Evolutionary conservation across 1,140 invertebrate species (phyloP), one percentile per base, ranked within the genome.

Genomic region (Drosophila cardini): DNA sequence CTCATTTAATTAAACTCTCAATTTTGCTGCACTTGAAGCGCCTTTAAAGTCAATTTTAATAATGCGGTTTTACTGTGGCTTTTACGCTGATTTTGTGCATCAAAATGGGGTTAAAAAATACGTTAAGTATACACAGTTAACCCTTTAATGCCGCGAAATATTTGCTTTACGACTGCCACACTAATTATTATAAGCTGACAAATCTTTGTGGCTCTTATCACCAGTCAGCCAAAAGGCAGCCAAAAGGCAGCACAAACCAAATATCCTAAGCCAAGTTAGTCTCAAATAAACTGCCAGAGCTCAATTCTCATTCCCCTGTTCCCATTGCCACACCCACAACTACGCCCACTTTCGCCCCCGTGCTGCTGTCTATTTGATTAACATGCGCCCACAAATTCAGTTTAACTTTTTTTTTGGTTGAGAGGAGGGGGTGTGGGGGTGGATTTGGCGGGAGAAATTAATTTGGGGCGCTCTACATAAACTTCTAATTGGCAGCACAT

Each of bases 401-500:
- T 76, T 87, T 76, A 77, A 75, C 64, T 79, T 85, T 85, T 73
- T 50, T 60, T 69, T 32, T 10, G 48, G 38, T 21, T 13, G 6
- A 10, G 62, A 10, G 7, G n/a, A 13, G 21, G 38, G 2, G 18
- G 13, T 38, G 4, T 36, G 8, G 4, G 11, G 38, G 16, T 15
- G 38, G 21, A 21, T 2, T 50, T 45, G 56, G 52, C 45, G 57
- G 67, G 38, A 60, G 57, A 87, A 87, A 87, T 87, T 87, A 87
- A 89, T 87, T 87, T 67, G 58, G 52, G 45, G 69, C 69, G 50
- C 76, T 65, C 60, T 63, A 77, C 80, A 87, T 87, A 89, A 86
- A 87, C 83, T 87, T 87, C 83, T 87, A 87, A 87, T 87, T 87
- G 83, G 84, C 80, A 87, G 76, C 84, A 77, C 80, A 87, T 89